These are phyloP conservation scores for Matsumyia berberina DNA, from an alignment of 2,888 invertebrate genomes.

Conservation along the genomic window DNA sequence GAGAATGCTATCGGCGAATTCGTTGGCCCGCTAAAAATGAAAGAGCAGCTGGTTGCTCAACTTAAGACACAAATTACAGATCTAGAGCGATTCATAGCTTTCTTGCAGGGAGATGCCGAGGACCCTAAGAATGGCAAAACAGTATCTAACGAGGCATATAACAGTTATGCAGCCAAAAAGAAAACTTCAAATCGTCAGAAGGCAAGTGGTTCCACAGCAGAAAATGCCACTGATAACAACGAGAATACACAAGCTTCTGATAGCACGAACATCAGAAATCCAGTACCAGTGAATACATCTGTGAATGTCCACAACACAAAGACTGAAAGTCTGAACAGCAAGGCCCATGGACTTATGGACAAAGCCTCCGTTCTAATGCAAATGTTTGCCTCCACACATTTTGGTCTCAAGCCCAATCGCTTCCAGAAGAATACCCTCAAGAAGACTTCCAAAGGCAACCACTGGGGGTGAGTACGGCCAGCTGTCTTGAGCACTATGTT, in stretches of 20 bases:
- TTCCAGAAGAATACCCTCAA: constrained; percentile 93
- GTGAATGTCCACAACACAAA: constrained; percentile 42
- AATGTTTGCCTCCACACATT: constrained; percentile 95
- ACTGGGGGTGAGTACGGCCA: constrained; percentile 89
- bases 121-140: constrained; percentile 78
- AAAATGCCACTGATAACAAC: constrained; percentile 36
- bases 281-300: constrained; percentile 39
- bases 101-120: constrained; percentile 93
- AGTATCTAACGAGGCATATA: constrained; percentile 80
- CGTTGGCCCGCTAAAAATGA: constrained; percentile 96
- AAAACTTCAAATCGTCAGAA: constrained; percentile 76
- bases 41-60: constrained; percentile 97
- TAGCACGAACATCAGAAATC: constrained; percentile 11
- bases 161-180: constrained; percentile 83
- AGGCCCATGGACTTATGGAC: constrained; percentile 88
- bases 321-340: constrained; percentile 81
- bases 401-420: constrained; percentile 91
- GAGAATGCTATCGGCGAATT: constrained; percentile 95
- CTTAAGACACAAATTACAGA: constrained; percentile 98
- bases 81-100: constrained; percentile 97
- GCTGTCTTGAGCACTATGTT: constrained; percentile 35
- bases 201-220: constrained; percentile 24
- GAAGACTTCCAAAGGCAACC: constrained; percentile 93
- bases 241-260: constrained; percentile 30
- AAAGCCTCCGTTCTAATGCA: constrained; percentile 95